These are phyloP conservation scores for Adineta ricciae DNA, from an alignment of 2,888 invertebrate species.

Conservation along the genomic window DNA sequence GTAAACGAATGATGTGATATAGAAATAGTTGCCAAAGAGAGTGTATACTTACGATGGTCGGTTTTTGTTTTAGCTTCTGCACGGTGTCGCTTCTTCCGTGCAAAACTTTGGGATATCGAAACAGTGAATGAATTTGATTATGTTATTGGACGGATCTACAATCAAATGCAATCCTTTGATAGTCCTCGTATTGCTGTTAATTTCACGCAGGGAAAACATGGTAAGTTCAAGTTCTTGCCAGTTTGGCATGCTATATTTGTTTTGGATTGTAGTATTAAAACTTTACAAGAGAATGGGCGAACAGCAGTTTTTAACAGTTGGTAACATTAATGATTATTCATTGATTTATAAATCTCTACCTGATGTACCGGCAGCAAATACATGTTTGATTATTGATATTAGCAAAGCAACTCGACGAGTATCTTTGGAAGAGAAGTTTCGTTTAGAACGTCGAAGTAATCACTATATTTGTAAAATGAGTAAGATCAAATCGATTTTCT, in stretches of 20 bases:
- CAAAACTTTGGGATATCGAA: neutral
- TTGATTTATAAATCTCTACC: neutral
- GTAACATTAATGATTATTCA: neutral
- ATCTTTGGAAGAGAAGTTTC: constrained; percentile 8
- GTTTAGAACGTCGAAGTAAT: neutral
- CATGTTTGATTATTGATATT: neutral
- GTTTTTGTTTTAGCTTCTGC: neutral
- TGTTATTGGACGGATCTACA: neutral
- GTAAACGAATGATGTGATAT: neutral
- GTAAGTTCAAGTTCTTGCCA: neutral
- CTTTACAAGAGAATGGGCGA: neutral
- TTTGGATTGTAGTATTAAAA: neutral
- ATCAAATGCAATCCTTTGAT: neutral
- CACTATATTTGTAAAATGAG: constrained; percentile 17
- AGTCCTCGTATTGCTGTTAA: constrained; percentile 7
- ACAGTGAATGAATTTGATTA: neutral
- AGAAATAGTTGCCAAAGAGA: too few species aligned
- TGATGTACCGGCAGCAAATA: neutral
- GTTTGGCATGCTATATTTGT: neutral
- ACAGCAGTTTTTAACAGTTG: neutral
- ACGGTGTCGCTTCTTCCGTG: neutral
- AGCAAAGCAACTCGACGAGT: neutral
- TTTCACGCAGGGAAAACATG: neutral
- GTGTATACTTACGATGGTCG: too few species aligned
- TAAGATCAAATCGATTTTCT: too few species aligned